Percentiles rank a stretch among this genome's conserved stretches.
Evolutionary conservation across 1,140 invertebrate genomes (phyloP).

Genomic region (Orchesella cincta): DNA sequence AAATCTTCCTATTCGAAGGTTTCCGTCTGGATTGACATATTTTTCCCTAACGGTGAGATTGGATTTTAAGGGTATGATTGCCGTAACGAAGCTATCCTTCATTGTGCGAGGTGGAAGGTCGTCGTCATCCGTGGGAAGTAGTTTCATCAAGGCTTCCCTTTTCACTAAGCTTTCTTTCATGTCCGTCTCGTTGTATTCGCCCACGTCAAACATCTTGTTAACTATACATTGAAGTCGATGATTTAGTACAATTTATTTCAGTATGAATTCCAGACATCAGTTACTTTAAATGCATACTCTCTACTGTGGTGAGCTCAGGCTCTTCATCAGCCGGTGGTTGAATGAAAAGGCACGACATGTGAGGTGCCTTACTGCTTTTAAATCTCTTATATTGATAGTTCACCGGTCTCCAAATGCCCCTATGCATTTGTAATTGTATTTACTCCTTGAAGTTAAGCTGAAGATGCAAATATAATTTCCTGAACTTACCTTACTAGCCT

Average conservation of each 20-base stretch:
- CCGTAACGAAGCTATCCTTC: slow-evolving; percentile 69
- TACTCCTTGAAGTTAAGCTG: too few relatives aligned
- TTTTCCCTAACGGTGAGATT: slow-evolving; percentile 66
- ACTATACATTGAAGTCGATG: too few relatives aligned
- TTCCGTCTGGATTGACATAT: slow-evolving; percentile 68
- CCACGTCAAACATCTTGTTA: too few relatives aligned
- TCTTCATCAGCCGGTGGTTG: background rate
- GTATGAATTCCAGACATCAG: too few relatives aligned
- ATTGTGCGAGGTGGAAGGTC: slow-evolving; percentile 57
- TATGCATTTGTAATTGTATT: too few relatives aligned
- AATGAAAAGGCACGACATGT: background rate
- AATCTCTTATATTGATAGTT: too few relatives aligned
- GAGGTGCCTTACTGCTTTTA: too few relatives aligned
- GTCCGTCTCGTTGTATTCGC: too few relatives aligned
- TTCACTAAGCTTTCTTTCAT: too few relatives aligned
- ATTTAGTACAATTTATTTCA: too few relatives aligned
- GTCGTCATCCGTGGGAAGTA: slow-evolving; percentile 54
- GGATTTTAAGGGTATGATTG: slow-evolving; percentile 69
- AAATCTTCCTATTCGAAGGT: slow-evolving; percentile 70
- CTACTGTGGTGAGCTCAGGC: background rate
- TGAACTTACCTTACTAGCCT: background rate
- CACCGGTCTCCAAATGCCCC: too few relatives aligned
- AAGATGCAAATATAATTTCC: background rate
- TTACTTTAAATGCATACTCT: too few relatives aligned
- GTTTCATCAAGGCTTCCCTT: slow-evolving; percentile 49